phyloP scores from a whole-genome alignment of 2,888 invertebrate species.

The Caradrina clavipalpis region DNA sequence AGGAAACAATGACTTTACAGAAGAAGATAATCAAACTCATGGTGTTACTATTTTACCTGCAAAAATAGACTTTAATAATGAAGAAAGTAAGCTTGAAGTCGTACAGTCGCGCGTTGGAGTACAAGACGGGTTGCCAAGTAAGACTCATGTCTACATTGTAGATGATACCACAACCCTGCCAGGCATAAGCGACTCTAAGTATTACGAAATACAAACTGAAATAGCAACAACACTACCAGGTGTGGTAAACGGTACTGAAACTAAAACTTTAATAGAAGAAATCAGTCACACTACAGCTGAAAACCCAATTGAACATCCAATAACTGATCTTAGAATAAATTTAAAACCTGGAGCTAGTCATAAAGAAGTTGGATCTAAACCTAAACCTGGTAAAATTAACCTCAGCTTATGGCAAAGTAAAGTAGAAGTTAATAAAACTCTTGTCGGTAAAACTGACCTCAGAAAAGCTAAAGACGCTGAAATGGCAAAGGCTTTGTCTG shows the following conservation, averaged over 20 bases:
- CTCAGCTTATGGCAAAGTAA: slow-evolving; percentile 53
- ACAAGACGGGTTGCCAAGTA: not conserved
- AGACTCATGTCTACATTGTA: not conserved
- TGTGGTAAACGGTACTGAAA: not conserved
- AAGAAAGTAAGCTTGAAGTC: slow-evolving; percentile 1
- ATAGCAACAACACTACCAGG: slow-evolving; percentile 13
- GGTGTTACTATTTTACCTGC: slow-evolving; percentile 17
- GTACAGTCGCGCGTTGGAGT: not conserved
- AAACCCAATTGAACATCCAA: slow-evolving; percentile 1
- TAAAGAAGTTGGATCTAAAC: slow-evolving; percentile 22
- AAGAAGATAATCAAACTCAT: slow-evolving; percentile 13
- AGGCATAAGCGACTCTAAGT: not conserved
- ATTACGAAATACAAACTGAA: slow-evolving; percentile 23
- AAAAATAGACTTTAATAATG: not conserved
- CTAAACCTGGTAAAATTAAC: slow-evolving; percentile 57
- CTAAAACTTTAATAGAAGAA: slow-evolving; percentile 20
- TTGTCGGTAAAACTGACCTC: slow-evolving; percentile 24
- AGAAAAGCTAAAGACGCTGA: slow-evolving; percentile 41
- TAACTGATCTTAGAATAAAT: not conserved
- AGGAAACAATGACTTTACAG: slow-evolving; percentile 24
- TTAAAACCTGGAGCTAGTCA: not conserved
- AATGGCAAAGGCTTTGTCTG: slow-evolving; percentile 27
- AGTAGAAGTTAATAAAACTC: slow-evolving; percentile 52
- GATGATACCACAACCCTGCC: slow-evolving; percentile 8
- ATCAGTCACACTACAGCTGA: slow-evolving; percentile 20